Conservation (phyloP, 2,888 invertebrate genomes). For the Rotaria macrura region DNA sequence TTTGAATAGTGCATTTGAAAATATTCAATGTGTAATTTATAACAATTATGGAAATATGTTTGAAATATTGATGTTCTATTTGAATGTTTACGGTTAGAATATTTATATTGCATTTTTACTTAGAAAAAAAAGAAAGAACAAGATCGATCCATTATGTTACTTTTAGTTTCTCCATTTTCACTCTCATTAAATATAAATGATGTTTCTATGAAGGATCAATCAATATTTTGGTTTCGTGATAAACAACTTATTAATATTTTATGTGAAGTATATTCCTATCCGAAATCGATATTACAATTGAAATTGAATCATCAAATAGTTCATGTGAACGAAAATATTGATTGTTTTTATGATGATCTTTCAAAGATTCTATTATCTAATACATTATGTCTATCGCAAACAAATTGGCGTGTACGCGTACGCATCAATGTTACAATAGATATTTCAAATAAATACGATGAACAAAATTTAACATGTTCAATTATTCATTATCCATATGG, state of each 20-base stretch:
- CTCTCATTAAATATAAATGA: neutral
- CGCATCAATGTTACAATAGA: neutral
- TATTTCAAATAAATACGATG: neutral
- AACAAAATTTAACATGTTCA: neutral
- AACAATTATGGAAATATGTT: neutral
- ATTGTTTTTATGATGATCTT: neutral
- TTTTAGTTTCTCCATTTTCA: neutral
- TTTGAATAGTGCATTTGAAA: neutral
- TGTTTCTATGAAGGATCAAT: neutral
- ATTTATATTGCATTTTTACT: too few species aligned
- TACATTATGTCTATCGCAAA: neutral
- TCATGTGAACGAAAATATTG: neutral
- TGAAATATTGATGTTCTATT: neutral
- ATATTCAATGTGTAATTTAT: neutral
- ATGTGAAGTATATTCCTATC: neutral
- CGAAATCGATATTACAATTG: neutral
- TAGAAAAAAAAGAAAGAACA: too few species aligned
- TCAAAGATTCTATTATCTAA: neutral
- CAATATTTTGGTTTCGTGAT: neutral
- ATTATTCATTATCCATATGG: neutral
- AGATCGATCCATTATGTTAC: neutral
- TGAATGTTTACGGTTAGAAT: constrained; percentile 1
- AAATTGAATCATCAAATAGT: neutral
- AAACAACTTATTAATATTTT: neutral
- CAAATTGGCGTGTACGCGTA: neutral